Percentiles rank a stretch among this genome's conserved stretches.
These are phyloP conservation scores for Spialia ferax DNA, from an alignment of 2,888 invertebrate species.

Conservation along the genomic window DNA sequence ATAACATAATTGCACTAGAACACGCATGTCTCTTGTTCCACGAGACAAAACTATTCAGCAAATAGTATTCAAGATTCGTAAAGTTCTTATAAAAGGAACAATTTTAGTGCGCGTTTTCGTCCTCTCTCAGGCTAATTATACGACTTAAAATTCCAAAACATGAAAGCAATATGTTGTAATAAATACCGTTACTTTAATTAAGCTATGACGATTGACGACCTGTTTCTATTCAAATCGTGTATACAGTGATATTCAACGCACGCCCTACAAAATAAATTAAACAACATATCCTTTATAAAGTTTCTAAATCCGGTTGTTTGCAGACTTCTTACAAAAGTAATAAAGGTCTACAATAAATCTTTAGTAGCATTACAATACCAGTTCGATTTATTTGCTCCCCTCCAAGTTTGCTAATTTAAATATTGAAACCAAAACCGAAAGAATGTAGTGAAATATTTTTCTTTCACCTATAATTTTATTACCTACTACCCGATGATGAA, in stretches of 20 bases:
- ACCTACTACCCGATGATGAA: no score
- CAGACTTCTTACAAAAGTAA: conserved; percentile 77
- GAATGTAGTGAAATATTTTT: not conserved
- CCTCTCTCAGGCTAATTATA: not conserved
- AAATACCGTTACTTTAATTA: conserved; percentile 36
- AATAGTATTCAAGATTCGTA: no score
- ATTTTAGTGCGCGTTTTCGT: not conserved
- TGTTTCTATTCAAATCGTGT: conserved; percentile 21
- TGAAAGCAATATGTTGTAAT: not conserved
- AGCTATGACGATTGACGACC: conserved; percentile 21
- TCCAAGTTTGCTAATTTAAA: conserved; percentile 48
- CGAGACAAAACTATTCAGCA: no score
- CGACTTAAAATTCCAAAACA: not conserved
- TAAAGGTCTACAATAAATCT: conserved; percentile 79
- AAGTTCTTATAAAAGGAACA: no score
- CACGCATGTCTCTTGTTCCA: conserved; percentile 48
- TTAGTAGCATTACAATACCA: conserved; percentile 70
- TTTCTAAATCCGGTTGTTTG: conserved; percentile 70
- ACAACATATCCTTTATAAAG: conserved; percentile 67
- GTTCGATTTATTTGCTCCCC: conserved; percentile 54
- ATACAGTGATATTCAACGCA: conserved; percentile 41
- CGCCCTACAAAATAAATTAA: conserved; percentile 57
- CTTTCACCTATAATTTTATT: not conserved
- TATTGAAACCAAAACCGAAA: conserved; percentile 34
- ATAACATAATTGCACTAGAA: conserved; percentile 79